Evolutionary conservation across 2,888 invertebrate species (phyloP).

Genomic region (Fragum fragum): DNA sequence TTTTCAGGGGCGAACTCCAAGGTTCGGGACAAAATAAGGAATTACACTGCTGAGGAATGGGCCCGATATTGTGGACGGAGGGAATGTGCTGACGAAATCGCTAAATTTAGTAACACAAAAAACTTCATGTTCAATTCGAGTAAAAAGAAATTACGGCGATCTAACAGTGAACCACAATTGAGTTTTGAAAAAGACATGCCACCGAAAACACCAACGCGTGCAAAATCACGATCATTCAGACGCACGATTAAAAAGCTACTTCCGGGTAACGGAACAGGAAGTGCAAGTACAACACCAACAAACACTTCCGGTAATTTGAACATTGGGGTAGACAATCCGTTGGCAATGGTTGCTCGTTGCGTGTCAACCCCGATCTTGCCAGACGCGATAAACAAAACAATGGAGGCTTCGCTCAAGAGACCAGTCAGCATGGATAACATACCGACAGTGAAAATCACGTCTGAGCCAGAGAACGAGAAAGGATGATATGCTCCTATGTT

Average conservation of each 20-base stretch:
- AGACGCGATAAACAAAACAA: slow-evolving; percentile 66
- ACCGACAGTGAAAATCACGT: slow-evolving; percentile 78
- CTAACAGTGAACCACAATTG: slow-evolving; percentile 89
- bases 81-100: slow-evolving; percentile 91
- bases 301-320: slow-evolving; percentile 30
- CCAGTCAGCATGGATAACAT: slow-evolving; percentile 77
- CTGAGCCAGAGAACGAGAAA: slow-evolving; percentile 9
- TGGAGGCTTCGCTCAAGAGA: slow-evolving; percentile 65
- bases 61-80: slow-evolving; percentile 92
- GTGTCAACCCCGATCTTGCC: slow-evolving; percentile 80
- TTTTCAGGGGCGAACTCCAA: slow-evolving; percentile 91
- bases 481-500: not conserved
- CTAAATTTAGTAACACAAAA: slow-evolving; percentile 88
- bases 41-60: slow-evolving; percentile 92
- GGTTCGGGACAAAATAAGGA: slow-evolving; percentile 90
- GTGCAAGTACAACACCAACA: slow-evolving; percentile 15
- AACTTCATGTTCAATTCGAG: slow-evolving; percentile 80
- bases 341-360: slow-evolving; percentile 79
- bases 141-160: slow-evolving; percentile 82
- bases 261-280: slow-evolving; percentile 61
- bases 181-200: slow-evolving; percentile 58
- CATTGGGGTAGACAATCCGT: slow-evolving; percentile 69
- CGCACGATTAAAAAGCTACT: slow-evolving; percentile 77
- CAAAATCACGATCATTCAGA: slow-evolving; percentile 70
- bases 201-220: slow-evolving; percentile 55